These are phyloP conservation scores for Megaleporinus macrocephalus DNA, from an alignment of 2,113 vertebrate genomes.

Conservation along the genomic window DNA sequence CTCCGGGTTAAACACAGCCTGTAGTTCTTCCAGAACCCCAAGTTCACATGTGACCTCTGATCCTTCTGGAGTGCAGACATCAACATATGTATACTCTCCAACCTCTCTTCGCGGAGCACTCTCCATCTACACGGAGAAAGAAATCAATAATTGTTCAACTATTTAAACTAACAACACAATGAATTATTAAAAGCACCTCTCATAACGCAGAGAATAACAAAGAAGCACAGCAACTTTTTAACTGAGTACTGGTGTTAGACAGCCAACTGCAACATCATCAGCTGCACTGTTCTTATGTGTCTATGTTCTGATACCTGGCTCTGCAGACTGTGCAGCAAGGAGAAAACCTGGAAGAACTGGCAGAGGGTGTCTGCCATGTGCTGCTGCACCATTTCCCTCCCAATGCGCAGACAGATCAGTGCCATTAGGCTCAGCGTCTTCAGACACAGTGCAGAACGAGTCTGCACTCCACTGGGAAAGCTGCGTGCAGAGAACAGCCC, in stretches of 20 bases:
- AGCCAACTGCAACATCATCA: background rate
- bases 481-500: slow-evolving; percentile 70
- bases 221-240: background rate
- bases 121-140: slow-evolving; percentile 64
- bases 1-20: slow-evolving; percentile 91
- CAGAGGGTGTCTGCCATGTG: slow-evolving; percentile 89
- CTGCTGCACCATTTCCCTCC: slow-evolving; percentile 97
- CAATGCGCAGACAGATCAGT: slow-evolving; percentile 93
- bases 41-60: slow-evolving; percentile 79
- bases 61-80: slow-evolving; percentile 76
- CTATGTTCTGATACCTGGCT: slow-evolving; percentile 79
- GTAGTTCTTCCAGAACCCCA: slow-evolving; percentile 84
- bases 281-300: background rate
- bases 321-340: slow-evolving; percentile 82
- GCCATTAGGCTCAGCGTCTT: slow-evolving; percentile 95
- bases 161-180: background rate
- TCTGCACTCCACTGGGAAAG: slow-evolving; percentile 93
- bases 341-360: slow-evolving; percentile 89
- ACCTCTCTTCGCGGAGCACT: slow-evolving; percentile 70
- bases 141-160: background rate
- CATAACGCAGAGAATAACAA: background rate
- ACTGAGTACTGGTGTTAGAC: background rate
- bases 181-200: background rate
- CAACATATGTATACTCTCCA: slow-evolving; percentile 80
- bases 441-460: slow-evolving; percentile 88